These are phyloP conservation scores for Salarias fasciatus DNA, from an alignment of 2,797 vertebrate species.

Conservation along the genomic window DNA sequence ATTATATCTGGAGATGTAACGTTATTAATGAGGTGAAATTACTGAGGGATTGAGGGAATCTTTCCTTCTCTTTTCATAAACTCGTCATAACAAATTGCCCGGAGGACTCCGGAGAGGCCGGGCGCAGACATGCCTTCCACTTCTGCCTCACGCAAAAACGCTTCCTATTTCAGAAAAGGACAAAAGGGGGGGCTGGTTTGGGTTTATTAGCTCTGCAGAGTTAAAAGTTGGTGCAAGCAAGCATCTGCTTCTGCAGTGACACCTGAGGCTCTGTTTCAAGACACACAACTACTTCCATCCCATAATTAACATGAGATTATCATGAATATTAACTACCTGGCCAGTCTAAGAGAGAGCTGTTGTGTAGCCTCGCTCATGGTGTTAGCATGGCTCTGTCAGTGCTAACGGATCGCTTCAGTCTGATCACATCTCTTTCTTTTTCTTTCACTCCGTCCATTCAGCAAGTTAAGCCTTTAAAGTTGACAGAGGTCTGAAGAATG, in stretches of 20 bases:
- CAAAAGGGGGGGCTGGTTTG: slow-evolving; percentile 4
- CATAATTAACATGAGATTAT: slow-evolving; percentile 45
- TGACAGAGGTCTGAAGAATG: no score
- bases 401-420: no score
- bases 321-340: slow-evolving; percentile 52
- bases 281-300: slow-evolving; percentile 45
- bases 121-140: slow-evolving; percentile 21
- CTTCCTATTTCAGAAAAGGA: slow-evolving; percentile 3
- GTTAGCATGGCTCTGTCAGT: no score
- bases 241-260: slow-evolving; percentile 46
- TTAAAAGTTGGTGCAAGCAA: slow-evolving; percentile 38
- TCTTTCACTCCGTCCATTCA: no score
- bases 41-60: not conserved
- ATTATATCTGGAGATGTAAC: slow-evolving; percentile 16
- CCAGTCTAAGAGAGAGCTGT: slow-evolving; percentile 16
- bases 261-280: slow-evolving; percentile 54
- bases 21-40: slow-evolving; percentile 22
- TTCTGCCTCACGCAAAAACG: slow-evolving; percentile 23
- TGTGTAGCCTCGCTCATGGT: not conserved
- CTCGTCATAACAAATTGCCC: slow-evolving; percentile 30
- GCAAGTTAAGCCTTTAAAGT: no score
- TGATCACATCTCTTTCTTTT: no score
- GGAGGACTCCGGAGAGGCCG: slow-evolving; percentile 2
- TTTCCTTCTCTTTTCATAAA: slow-evolving; percentile 7
- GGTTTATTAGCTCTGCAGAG: slow-evolving; percentile 32